phyloP scores from a whole-genome alignment of 1,140 invertebrate species.

The Drosophila kohkoa region DNA sequence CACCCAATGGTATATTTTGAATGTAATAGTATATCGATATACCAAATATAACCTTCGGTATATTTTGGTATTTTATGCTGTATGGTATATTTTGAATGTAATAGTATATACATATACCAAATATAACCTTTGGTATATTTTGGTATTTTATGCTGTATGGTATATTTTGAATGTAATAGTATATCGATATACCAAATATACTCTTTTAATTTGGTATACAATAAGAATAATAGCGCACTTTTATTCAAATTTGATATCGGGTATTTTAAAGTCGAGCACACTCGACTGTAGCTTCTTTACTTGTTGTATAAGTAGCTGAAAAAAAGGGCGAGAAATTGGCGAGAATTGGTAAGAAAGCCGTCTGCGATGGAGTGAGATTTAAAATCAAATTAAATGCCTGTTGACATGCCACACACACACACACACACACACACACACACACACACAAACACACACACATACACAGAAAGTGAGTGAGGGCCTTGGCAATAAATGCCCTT shows the following conservation, averaged over 20 bases:
- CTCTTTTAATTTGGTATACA: no score
- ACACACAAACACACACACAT: not conserved
- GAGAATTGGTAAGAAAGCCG: not conserved
- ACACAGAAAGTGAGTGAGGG: conserved; percentile 7
- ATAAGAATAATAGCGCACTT: no score
- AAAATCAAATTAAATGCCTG: conserved; percentile 79
- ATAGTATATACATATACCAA: no score
- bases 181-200: not conserved
- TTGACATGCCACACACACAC: conserved; percentile 63
- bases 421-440: not conserved
- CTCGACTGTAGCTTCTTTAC: no score
- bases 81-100: no score
- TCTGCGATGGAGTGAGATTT: conserved; percentile 47
- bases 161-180: not conserved
- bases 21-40: conserved; percentile 8
- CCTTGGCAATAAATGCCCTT: conserved; percentile 30
- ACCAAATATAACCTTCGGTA: no score
- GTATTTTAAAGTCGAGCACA: no score
- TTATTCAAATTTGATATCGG: no score
- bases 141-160: no score
- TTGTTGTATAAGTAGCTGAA: not conserved
- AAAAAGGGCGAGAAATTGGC: not conserved
- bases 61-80: no score
- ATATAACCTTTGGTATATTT: no score
- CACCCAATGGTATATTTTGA: no score